A percentile compares a stretch with the other conserved stretches of the same genome.
phyloP scores from a whole-genome alignment of 2,797 vertebrate species.

The Poeciliopsis gracilis region DNA sequence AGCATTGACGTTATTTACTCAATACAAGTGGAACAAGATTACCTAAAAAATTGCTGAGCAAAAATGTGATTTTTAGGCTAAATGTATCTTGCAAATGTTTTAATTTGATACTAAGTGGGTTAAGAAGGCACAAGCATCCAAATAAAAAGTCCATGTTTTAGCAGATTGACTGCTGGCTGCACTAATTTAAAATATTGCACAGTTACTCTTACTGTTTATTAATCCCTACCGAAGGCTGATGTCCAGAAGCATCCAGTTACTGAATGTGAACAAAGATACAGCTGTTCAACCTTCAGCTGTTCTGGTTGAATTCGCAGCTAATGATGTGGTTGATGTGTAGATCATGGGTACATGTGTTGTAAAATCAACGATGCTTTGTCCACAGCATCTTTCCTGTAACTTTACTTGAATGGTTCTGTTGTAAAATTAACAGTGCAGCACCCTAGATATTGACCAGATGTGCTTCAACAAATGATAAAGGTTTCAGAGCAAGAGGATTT shows the following conservation, averaged over 20 bases:
- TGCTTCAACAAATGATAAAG: background rate
- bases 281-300: background rate
- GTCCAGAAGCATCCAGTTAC: background rate
- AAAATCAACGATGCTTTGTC: background rate
- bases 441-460: background rate
- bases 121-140: background rate
- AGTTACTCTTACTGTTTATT: background rate
- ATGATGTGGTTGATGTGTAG: slow-evolving; percentile 20
- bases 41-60: background rate
- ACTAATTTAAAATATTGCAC: background rate
- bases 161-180: background rate
- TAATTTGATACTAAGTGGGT: background rate
- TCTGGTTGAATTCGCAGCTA: slow-evolving; percentile 11
- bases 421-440: background rate
- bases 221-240: background rate
- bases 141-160: background rate
- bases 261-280: slow-evolving; percentile 3
- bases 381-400: background rate
- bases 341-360: background rate
- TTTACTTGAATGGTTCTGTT: background rate
- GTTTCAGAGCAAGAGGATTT: background rate
- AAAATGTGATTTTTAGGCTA: background rate
- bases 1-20: background rate
- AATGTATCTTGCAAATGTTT: background rate
- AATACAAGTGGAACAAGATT: background rate